These are phyloP conservation scores for Datnioides undecimradiatus DNA, from an alignment of 2,113 vertebrate genomes.

Conservation along the genomic window DNA sequence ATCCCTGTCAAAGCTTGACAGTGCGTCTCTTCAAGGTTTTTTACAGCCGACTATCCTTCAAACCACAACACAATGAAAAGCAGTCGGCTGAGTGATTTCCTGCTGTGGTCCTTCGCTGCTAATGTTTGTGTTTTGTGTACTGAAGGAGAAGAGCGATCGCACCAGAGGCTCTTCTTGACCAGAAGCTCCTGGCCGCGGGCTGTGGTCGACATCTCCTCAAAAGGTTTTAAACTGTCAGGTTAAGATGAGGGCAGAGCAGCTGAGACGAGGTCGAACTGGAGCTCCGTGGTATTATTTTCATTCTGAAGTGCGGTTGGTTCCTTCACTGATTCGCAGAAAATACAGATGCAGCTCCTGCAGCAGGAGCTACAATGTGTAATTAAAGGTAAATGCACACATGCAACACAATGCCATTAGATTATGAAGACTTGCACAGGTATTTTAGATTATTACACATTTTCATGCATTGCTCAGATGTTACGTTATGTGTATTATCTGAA, in stretches of 20 bases:
- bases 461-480: background rate
- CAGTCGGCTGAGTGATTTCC: background rate
- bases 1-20: background rate
- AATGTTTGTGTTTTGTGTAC: slow-evolving; percentile 6
- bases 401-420: no score
- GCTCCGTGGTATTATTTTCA: background rate
- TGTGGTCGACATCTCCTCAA: slow-evolving; percentile 12
- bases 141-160: slow-evolving; percentile 3
- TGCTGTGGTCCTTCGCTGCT: background rate
- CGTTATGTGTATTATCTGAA: no score
- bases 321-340: slow-evolving; percentile 7
- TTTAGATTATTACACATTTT: no score
- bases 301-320: background rate
- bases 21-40: background rate
- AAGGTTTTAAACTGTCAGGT: slow-evolving; percentile 11
- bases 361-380: background rate
- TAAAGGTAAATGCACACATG: background rate
- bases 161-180: slow-evolving; percentile 8
- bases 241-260: slow-evolving; percentile 10
- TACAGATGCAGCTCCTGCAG: background rate
- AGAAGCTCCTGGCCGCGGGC: background rate
- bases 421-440: no score
- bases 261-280: background rate
- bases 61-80: background rate
- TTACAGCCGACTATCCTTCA: background rate